A percentile compares a stretch with the other conserved stretches of the same genome.
Evolutionary conservation across 1,140 invertebrate genomes (phyloP).

Genomic region (Potamilus streckersoni): DNA sequence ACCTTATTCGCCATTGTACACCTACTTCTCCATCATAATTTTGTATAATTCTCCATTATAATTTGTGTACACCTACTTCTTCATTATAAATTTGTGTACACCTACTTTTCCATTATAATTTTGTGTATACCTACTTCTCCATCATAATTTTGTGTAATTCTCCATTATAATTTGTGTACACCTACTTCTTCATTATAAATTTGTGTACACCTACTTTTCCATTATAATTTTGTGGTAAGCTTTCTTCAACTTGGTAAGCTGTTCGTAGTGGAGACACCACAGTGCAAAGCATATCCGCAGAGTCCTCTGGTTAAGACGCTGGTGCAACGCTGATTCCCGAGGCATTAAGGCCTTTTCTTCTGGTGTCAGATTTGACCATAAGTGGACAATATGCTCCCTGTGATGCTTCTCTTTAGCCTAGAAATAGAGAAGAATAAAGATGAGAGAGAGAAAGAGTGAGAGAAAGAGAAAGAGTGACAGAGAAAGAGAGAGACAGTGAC

Average conservation of each 20-base stretch:
- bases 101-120: no score
- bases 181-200: slow-evolving; percentile 17
- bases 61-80: no score
- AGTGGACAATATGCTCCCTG: slow-evolving; percentile 16
- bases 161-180: no score
- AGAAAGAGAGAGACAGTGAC: no score
- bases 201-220: slow-evolving; percentile 16
- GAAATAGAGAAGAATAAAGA: neutral
- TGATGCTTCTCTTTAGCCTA: slow-evolving; percentile 33
- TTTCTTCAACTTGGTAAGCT: slow-evolving; percentile 24
- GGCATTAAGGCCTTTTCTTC: slow-evolving; percentile 25
- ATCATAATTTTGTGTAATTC: no score
- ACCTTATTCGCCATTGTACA: no score
- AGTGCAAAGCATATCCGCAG: slow-evolving; percentile 8
- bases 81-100: no score
- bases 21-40: no score
- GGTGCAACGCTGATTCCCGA: slow-evolving; percentile 17
- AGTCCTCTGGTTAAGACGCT: slow-evolving; percentile 18
- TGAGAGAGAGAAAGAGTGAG: neutral
- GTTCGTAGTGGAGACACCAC: slow-evolving; percentile 13
- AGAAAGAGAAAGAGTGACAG: neutral
- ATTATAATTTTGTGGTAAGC: slow-evolving; percentile 23
- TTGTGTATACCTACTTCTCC: no score
- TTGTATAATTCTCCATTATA: no score
- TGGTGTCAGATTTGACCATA: slow-evolving; percentile 28